These are phyloP conservation scores for Drosophila siamana DNA, from an alignment of 2,888 invertebrate genomes.

Conservation along the genomic window DNA sequence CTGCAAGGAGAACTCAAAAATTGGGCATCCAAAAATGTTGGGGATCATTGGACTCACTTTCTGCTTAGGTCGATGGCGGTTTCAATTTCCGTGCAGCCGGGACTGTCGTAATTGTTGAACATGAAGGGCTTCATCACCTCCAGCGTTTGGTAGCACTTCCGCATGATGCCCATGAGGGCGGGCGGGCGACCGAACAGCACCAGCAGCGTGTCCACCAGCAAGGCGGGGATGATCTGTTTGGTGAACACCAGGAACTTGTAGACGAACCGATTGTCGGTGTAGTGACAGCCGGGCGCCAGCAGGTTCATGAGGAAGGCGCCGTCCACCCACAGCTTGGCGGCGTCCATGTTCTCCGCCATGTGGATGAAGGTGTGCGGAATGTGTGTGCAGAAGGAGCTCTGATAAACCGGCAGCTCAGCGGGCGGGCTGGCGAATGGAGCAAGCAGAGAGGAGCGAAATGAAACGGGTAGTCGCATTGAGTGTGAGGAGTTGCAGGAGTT, in stretches of 20 bases:
- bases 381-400: constrained; percentile 63
- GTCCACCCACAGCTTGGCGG: constrained; percentile 45
- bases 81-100: constrained; percentile 58
- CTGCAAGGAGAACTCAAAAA: constrained; percentile 38
- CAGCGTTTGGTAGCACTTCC: constrained; percentile 58
- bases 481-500: too few species aligned
- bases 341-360: constrained; percentile 58
- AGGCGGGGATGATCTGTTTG: constrained; percentile 73
- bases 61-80: constrained; percentile 23
- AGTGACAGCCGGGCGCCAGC: constrained; percentile 61
- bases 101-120: constrained; percentile 67
- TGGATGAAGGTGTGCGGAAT: constrained; percentile 55
- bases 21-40: neutral
- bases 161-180: constrained; percentile 62
- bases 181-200: constrained; percentile 62
- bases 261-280: constrained; percentile 55
- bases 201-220: constrained; percentile 64
- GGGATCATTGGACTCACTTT: constrained; percentile 57
- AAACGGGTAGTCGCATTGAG: too few species aligned
- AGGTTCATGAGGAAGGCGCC: constrained; percentile 63
- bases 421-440: constrained; percentile 55
- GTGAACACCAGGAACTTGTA: constrained; percentile 63
- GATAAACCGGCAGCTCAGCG: constrained; percentile 56
- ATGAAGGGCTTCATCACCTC: constrained; percentile 76
- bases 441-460: too few species aligned